Evolutionary conservation across 1,140 invertebrate species (phyloP), one percentile per base, ranked within the genome.

Genomic region (Zaprionus tsacasi): DNA sequence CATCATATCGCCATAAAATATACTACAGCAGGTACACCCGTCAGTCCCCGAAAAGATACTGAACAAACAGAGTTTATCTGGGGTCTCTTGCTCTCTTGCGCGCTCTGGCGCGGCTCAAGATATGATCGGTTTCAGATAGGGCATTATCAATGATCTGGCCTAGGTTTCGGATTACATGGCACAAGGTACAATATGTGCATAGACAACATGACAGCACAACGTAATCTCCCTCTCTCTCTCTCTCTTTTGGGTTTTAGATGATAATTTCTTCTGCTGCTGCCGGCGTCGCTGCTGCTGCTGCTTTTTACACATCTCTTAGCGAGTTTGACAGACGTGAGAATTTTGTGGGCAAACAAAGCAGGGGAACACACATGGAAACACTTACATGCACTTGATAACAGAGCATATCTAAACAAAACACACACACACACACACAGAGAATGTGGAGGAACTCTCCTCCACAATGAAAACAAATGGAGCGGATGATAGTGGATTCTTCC

Each of bases 311-410:
- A 30, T 55, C 48, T 64, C 43, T 45, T n/a, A 48, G 13, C 33
- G 45, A 30, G 35, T 55, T 52, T 78, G 80, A 88, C 80, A 74
- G 83, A 88, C 83, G 83, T 88, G 83, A 88, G 83, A 88, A 82
- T 88, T 88, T 83, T 88, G 77, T 80, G 74, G 30, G 78, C 83
- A 88, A 88, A 88, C 80, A 88, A 65, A 63, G 57, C 45, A 35
- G 38, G 27, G 25, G 68, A 59, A 63, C 12, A 70, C 17, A 57
- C 8, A 58, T 25, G 63, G 17, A 55, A 52, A 74, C 54, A 75
- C 59, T 56, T 70, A 57, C 48, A 75, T 70, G 76, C 55, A 65
- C 65, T 66, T 75, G 82, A 86, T 86, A 86, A 82, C 61, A 76
- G 79, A 82, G 82, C 82, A 86, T 85, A 85, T 78, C 74, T 82